Base-by-base conservation (phyloP, 2,113 vertebrate species). In the Ophiodon elongatus region DNA sequence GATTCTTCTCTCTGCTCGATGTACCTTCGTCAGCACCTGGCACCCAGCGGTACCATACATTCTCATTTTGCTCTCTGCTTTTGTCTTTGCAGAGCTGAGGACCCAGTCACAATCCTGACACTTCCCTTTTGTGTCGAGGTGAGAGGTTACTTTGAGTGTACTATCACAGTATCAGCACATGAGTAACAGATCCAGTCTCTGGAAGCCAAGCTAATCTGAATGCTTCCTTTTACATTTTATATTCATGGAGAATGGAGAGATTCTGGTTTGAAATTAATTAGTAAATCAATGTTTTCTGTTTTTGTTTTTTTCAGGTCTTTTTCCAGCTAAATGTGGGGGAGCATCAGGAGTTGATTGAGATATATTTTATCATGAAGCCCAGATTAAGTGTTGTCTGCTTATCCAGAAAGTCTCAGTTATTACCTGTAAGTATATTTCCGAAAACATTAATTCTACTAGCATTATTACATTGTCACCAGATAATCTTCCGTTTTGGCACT, bases 361-460 rank as follows among this genome's bases (percentile, higher is more conserved):
- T 43, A 64, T 27, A 56, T 80, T 82, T 63, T 95, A 94, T 93
- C 93, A 97, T 97, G 96, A 95, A 96, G 96, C 96, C 96, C 95
- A 96, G 95, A 95, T 96, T 96, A 96, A 94, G 86, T 92, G 94
- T 65, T 79, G 85, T 92, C 90, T 92, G 85, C 88, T 91, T 89
- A 92, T 92, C 83, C 87, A 93, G 91, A 90, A 75, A 93, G 91
- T 89, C 84, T 35, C 88, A 95, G 86, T 93, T 94, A 93, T 94
- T 96, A 93, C 94, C 94, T 96, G 97, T 97, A 93, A 97, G 96
- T 92, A 76, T 62, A n/a, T 72, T 52, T 69, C 37, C 1, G 3
- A 27, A 63, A 14, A 47, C 13, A 17, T 71, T 13, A 1, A 27
- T 45, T 74, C 6, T 60, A 11, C 43, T 9, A 17, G 4, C 8